Evolutionary conservation across 1,140 invertebrate species (phyloP).

Genomic region (Drosophila ercepeae): DNA sequence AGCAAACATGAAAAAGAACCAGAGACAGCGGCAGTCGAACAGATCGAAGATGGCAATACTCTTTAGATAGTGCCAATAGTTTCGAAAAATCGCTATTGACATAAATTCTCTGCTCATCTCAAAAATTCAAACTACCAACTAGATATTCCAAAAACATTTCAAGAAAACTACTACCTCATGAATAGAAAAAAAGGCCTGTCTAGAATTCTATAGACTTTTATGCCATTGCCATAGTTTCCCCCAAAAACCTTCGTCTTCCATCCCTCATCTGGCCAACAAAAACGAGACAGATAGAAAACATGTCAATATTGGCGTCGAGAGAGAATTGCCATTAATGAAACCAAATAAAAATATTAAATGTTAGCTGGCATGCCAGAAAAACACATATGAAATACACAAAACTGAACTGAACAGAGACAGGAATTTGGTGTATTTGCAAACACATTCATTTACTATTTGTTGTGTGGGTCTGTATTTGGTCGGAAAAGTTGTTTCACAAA

Average conservation of each 20-base stretch:
- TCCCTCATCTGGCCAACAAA: constrained; percentile 5
- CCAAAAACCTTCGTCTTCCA: not conserved
- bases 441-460: constrained; percentile 34
- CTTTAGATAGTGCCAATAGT: not conserved
- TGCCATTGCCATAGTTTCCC: constrained; percentile 30
- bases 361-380: constrained; percentile 46
- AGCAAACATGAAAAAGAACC: constrained; percentile 53
- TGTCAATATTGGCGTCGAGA: constrained; percentile 61
- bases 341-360: constrained; percentile 74
- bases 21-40: not conserved
- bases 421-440: constrained; percentile 53
- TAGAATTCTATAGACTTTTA: not conserved
- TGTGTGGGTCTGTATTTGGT: constrained; percentile 35
- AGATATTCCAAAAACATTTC: not conserved
- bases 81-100: not conserved
- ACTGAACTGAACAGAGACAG: constrained; percentile 35
- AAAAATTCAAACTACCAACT: no score
- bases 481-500: constrained; percentile 45
- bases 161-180: not conserved
- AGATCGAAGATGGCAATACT: constrained; percentile 15
- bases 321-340: constrained; percentile 66
- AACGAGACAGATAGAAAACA: constrained; percentile 34
- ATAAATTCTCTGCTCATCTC: no score
- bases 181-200: not conserved
- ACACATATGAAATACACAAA: constrained; percentile 27